phyloP scores from a whole-genome alignment of 2,888 invertebrate species.

The Bedellia somnulentella region DNA sequence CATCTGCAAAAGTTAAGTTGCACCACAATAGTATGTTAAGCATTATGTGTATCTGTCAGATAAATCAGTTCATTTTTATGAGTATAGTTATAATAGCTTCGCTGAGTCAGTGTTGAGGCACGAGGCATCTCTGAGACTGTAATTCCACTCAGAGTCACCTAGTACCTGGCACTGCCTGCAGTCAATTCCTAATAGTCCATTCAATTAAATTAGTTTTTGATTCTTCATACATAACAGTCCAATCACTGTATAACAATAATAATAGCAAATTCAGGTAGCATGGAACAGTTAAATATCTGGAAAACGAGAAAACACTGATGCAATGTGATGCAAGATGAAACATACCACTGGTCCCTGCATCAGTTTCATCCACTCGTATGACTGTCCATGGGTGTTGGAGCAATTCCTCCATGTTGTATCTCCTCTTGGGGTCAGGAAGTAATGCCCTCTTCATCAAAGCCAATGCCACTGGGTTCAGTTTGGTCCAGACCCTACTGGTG shows the following conservation, averaged over 20 bases:
- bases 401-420: slow-evolving; percentile 70
- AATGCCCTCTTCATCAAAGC: slow-evolving; percentile 78
- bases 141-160: slow-evolving; percentile 81
- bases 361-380: slow-evolving; percentile 1
- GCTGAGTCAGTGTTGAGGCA: slow-evolving; percentile 39
- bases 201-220: neutral
- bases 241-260: too few species aligned
- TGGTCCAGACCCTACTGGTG: slow-evolving; percentile 75
- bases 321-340: neutral
- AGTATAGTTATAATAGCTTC: neutral
- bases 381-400: slow-evolving; percentile 72
- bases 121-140: slow-evolving; percentile 55
- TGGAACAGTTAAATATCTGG: too few species aligned
- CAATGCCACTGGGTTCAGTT: slow-evolving; percentile 74
- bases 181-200: slow-evolving; percentile 8
- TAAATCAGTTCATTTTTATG: neutral
- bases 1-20: neutral
- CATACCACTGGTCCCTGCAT: slow-evolving; percentile 1
- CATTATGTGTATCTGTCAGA: neutral
- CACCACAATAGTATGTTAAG: neutral
- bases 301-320: too few species aligned
- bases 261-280: too few species aligned
- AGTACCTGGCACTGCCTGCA: slow-evolving; percentile 74
- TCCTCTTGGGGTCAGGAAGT: slow-evolving; percentile 63
- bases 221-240: too few species aligned